phyloP scores from a whole-genome alignment of 1,140 invertebrate species.

The Protaetia brevitarsis region DNA sequence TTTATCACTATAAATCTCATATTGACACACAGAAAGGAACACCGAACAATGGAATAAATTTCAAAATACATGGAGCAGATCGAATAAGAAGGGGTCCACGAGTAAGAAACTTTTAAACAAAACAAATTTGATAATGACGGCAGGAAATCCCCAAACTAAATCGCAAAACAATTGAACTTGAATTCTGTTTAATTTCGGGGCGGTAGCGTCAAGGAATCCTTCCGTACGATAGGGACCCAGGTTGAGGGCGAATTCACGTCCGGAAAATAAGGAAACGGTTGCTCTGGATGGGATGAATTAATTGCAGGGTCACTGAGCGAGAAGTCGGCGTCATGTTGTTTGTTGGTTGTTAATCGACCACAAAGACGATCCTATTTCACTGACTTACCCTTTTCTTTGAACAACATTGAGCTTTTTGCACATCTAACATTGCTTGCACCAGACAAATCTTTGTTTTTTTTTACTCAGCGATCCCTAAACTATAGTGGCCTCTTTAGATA shows the following conservation, averaged over 20 bases:
- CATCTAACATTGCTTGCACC: background rate
- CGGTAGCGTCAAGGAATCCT: background rate
- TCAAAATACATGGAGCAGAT: background rate
- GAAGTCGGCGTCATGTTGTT: background rate
- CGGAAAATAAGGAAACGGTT: slow-evolving; percentile 15
- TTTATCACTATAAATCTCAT: no score
- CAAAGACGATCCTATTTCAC: background rate
- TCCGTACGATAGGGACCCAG: background rate
- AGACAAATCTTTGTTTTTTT: no score
- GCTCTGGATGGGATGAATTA: slow-evolving; percentile 12
- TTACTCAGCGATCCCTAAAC: no score
- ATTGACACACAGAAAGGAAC: background rate
- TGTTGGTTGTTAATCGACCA: slow-evolving; percentile 13
- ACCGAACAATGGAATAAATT: slow-evolving; percentile 4
- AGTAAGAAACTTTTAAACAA: background rate
- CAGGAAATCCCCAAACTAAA: slow-evolving; percentile 12
- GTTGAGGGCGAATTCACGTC: slow-evolving; percentile 2
- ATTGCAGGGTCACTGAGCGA: background rate
- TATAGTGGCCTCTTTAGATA: no score
- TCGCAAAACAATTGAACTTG: slow-evolving; percentile 16
- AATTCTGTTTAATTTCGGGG: slow-evolving; percentile 7
- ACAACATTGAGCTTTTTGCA: background rate
- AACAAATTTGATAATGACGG: slow-evolving; percentile 16
- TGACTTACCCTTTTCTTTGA: background rate
- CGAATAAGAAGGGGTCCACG: background rate